Conservation (phyloP, 2,113 vertebrate genomes). For the Silurus asotus region DNA sequence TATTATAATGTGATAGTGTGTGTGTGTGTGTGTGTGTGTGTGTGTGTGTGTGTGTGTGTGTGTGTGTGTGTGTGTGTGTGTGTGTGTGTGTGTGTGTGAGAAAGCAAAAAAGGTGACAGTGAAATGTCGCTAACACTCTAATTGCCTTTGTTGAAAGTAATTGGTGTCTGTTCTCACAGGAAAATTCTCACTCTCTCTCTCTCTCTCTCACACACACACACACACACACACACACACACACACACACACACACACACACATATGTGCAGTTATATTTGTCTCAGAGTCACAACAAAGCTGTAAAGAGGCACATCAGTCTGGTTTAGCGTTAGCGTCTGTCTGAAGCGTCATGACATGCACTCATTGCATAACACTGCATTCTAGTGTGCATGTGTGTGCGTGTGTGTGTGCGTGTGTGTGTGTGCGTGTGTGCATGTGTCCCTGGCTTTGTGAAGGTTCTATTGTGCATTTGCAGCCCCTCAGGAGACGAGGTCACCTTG, state of each 20-base stretch:
- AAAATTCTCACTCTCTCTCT: neutral
- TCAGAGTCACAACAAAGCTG: slow-evolving; percentile 16
- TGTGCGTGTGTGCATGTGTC: neutral
- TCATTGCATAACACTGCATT: slow-evolving; percentile 28
- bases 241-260: neutral
- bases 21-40: neutral
- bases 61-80: neutral
- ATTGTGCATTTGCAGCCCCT: slow-evolving; percentile 75
- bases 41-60: neutral
- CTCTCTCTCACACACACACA: no score
- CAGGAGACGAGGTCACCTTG: slow-evolving; percentile 77
- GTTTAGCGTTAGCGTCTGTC: slow-evolving; percentile 13
- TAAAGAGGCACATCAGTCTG: slow-evolving; percentile 5
- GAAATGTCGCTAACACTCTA: neutral
- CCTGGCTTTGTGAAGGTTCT: slow-evolving; percentile 71
- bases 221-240: neutral
- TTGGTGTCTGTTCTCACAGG: slow-evolving; percentile 17
- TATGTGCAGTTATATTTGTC: neutral
- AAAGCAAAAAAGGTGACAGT: neutral
- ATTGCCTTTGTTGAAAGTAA: slow-evolving; percentile 7
- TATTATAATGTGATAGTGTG: no score
- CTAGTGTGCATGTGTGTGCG: slow-evolving; percentile 46
- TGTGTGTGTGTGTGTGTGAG: neutral
- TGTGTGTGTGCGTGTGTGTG: slow-evolving; percentile 66
- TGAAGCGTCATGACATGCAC: neutral